Conservation (phyloP, 2,797 vertebrate genomes). For the Gymnothorax javanicus region DNA sequence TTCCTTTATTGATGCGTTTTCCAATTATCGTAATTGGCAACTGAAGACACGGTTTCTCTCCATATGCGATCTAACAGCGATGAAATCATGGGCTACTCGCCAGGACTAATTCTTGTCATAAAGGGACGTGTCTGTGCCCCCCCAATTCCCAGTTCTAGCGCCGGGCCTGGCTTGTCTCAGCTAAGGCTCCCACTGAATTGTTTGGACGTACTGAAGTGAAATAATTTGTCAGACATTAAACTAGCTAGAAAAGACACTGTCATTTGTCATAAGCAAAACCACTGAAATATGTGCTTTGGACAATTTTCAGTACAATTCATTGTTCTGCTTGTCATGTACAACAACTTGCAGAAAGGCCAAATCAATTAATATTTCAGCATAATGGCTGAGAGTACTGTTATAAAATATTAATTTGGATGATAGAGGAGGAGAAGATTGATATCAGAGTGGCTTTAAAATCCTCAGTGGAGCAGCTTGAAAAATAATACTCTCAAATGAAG, state of each 20-base stretch:
- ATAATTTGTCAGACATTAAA: background rate
- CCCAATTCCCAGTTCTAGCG: no score
- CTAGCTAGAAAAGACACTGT: background rate
- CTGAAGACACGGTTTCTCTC: no score
- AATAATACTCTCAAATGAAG: background rate
- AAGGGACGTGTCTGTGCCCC: no score
- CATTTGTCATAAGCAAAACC: background rate
- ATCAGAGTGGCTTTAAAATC: background rate
- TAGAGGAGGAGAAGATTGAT: background rate
- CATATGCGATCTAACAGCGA: no score
- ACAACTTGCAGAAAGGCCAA: background rate
- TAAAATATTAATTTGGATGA: conserved; percentile 11
- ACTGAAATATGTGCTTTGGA: background rate
- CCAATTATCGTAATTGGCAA: no score
- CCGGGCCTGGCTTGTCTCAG: no score
- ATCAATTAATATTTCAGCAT: background rate
- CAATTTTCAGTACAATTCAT: background rate
- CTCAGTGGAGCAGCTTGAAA: background rate
- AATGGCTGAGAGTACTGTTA: background rate
- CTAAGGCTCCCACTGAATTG: background rate
- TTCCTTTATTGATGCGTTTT: no score
- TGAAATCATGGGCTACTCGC: no score
- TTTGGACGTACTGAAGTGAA: background rate
- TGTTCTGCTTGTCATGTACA: background rate
- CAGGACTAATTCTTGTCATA: no score